phyloP scores from a whole-genome alignment of 2,113 vertebrate genomes.

The Lutjanus erythropterus region DNA sequence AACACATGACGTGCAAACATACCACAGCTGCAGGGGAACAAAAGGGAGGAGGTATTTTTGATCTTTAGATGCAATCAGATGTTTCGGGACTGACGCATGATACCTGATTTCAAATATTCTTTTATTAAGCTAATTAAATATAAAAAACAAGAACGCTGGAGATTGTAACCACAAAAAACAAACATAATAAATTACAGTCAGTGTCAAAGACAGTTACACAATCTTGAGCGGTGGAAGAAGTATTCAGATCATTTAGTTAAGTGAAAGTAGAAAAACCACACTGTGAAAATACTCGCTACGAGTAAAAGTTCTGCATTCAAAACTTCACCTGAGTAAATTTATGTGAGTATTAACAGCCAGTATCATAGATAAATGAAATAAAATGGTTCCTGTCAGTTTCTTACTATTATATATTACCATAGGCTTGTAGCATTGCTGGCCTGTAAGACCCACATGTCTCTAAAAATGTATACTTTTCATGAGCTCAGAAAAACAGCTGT shows the following conservation, averaged over 20 bases:
- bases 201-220: neutral
- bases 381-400: too few species aligned
- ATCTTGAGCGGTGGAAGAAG: neutral
- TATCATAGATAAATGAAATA: too few species aligned
- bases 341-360: too few species aligned
- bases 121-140: neutral
- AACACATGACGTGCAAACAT: constrained; percentile 56
- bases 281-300: too few species aligned
- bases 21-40: constrained; percentile 45
- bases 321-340: too few species aligned
- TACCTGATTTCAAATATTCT: constrained; percentile 9
- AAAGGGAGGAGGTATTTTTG: constrained; percentile 32
- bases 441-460: neutral
- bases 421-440: too few species aligned
- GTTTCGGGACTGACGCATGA: constrained; percentile 15
- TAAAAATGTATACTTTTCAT: too few species aligned
- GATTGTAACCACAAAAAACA: neutral
- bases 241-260: too few species aligned
- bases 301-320: neutral
- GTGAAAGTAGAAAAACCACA: too few species aligned
- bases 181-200: neutral
- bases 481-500: too few species aligned
- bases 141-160: neutral
- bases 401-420: neutral
- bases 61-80: neutral